These are phyloP conservation scores for Drosophila sulfurigaster DNA, from an alignment of 1,140 invertebrate genomes.

Conservation along the genomic window DNA sequence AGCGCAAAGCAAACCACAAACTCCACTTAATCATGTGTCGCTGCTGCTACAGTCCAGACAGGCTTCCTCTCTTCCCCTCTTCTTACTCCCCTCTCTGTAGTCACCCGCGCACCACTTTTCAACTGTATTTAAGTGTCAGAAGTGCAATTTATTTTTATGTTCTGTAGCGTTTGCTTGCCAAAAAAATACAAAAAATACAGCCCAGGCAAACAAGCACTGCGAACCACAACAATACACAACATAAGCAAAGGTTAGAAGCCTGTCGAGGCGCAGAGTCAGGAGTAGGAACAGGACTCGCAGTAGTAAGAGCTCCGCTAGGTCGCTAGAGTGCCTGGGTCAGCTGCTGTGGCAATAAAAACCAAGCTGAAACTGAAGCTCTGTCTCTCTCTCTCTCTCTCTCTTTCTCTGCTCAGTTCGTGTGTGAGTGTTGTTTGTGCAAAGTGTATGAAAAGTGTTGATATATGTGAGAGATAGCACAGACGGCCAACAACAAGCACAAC, in stretches of 20 bases:
- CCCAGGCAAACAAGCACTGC: conserved; percentile 30
- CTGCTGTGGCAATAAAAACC: conserved; percentile 77
- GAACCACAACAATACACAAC: conserved; percentile 65
- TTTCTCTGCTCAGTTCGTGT: no score
- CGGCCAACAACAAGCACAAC: conserved; percentile 5
- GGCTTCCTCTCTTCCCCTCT: conserved; percentile 7
- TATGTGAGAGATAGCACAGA: conserved; percentile 60
- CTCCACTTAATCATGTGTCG: conserved; percentile 82
- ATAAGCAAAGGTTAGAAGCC: conserved; percentile 68
- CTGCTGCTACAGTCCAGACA: conserved; percentile 33
- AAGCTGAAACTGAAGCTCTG: conserved; percentile 57
- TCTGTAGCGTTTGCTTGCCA: conserved; percentile 68
- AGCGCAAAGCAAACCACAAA: conserved; percentile 72
- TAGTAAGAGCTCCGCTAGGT: conserved; percentile 8
- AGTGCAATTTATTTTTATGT: conserved; percentile 84
- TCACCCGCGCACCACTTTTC: conserved; percentile 45
- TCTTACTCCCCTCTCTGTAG: not conserved
- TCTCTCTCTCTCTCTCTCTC: not conserved
- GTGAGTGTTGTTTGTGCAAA: conserved; percentile 45
- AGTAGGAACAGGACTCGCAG: no score
- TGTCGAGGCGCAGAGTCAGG: conserved; percentile 5
- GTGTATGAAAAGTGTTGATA: conserved; percentile 73
- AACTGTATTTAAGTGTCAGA: conserved; percentile 81
- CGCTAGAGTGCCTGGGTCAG: conserved; percentile 53
- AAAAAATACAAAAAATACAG: conserved; percentile 61